Percentiles rank a stretch among this genome's conserved stretches.
Evolutionary conservation across 1,140 invertebrate species (phyloP).

Genomic region (Diploscapter pachys): DNA sequence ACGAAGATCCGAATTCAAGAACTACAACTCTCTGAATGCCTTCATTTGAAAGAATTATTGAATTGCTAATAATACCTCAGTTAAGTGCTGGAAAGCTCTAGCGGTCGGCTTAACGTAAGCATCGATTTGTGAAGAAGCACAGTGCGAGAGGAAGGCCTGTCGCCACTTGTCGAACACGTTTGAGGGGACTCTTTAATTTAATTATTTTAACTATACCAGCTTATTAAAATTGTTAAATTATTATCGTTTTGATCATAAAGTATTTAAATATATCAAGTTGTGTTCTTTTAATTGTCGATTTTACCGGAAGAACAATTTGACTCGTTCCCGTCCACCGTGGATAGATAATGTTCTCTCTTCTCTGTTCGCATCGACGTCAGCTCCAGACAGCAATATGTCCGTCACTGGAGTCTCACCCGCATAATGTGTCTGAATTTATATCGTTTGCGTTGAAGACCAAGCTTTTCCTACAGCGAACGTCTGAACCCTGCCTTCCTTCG

Average conservation of each 20-base stretch:
- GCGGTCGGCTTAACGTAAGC: conserved; percentile 64
- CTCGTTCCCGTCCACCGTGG: conserved; percentile 52
- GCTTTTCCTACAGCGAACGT: conserved; percentile 50
- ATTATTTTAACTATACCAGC: neutral
- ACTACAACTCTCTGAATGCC: conserved; percentile 62
- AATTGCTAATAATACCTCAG: conserved; percentile 51
- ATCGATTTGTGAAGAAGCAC: conserved; percentile 62
- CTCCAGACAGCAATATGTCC: conserved; percentile 53
- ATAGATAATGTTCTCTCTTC: conserved; percentile 51
- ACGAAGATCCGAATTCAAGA: conserved; percentile 67
- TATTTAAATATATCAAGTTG: too few relatives aligned
- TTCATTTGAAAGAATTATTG: neutral
- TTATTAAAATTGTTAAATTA: neutral
- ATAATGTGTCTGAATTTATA: conserved; percentile 45
- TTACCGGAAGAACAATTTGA: conserved; percentile 46
- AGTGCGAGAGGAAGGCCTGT: conserved; percentile 65
- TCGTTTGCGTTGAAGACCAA: too few relatives aligned
- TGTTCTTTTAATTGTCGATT: too few relatives aligned
- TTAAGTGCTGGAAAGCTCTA: conserved; percentile 57
- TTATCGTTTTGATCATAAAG: too few relatives aligned
- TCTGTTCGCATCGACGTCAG: conserved; percentile 48
- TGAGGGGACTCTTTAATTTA: conserved; percentile 43
- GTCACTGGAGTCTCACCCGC: conserved; percentile 55
- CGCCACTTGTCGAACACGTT: conserved; percentile 61
- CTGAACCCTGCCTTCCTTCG: conserved; percentile 55